Base-by-base conservation (phyloP, 2,888 invertebrate genomes). In the Hemaris fuciformis region DNA sequence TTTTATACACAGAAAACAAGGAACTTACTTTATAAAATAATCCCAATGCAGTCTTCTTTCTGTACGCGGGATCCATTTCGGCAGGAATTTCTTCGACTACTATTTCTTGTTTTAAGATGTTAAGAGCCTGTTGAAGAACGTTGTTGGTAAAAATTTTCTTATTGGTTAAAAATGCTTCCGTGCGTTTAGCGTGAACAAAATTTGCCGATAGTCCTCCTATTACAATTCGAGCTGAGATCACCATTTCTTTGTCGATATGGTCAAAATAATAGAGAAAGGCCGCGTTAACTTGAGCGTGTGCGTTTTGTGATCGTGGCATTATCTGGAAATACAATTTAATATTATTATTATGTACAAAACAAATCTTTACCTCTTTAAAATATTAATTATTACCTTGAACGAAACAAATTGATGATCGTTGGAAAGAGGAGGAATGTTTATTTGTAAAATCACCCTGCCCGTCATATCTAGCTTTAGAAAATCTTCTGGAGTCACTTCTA, bases 251-350 rank as follows among this genome's bases (percentile, higher is more conserved):
- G 57, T 65, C 87, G 59, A n/a, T n/a, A n/a, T n/a, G n/a, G n/a
- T 88, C 74, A 18, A 96, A 74, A 78, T 94, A 93, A 60, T 95
- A 93, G 0, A 95, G 78, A 74, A 96, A 96, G 3, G 95, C 96
- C 20, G 95, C 95, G 73, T 96, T 96, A 0, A 97, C 95, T 58
- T 95, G 93, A 0, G 96, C 96, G 74, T 95, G 95, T 0, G 96
- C 94, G 74, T 95, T 96, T 87, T 96, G 96, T 0, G 95, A 93
- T 64, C 96, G 87, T 0, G 95, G 94, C 94, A 95, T 95, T 56
- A 96, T 94, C 96, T 96, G 34, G 15, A 43, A 61, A 56, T 45
- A 20, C 3, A 38, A 0, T 38, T 38, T 38, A 10, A 13, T 46
- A 3, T 27, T 15, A 10, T 22, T 1, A 42, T 5, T 7, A 8